Base-by-base conservation (phyloP, 1,140 invertebrate species). In the Meteorus sp. region DNA sequence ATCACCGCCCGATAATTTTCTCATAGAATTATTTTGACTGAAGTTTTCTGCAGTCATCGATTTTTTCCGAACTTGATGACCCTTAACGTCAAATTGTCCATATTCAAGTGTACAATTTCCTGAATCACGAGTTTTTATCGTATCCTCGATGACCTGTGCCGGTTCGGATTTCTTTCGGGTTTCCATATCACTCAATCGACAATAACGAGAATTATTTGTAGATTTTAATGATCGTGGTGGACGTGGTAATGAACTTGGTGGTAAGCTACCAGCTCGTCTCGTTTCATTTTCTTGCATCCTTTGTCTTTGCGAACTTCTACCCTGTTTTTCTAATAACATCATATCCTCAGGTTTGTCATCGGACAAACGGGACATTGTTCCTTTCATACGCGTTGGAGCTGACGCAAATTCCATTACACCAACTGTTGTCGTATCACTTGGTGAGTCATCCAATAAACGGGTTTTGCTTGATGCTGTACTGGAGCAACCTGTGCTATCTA, bases 311-410 rank as follows among this genome's bases (percentile, higher is more conserved):
- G 88, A 89, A 53, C 86, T 88, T 19, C 88, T 79, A 0, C 89
- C 89, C 65, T 90, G 89, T 55, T 89, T 88, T 74, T 90, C 89
- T 59, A 90, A 71, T 20, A 91, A 81, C 69, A 89, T 80, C 68
- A 89, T 89, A 56, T 89, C 88, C 65, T 88, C 86, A 1, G 85
- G 79, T 23, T 78, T 75, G 22, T 73, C 75, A 25, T 77, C 75
- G 7, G 78, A 79, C 15, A 79, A 62, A 25, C 77, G 64, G n/a
- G 75, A 73, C 13, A 73, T 70, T 15, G 48, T 44, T 71, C 68
- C 4, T 71, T 73, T 29, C 70, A 70, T 56, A 82, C 82, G 60
- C 81, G 75, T 8, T 37, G 81, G 71, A 11, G 72, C 65, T 8
- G 75, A 67, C 5, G 72, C 66, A 44, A 74, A 74, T 22, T 77